Percentiles rank a stretch among this genome's conserved stretches.
Conservation (phyloP, 2,113 vertebrate species). For the Isurus oxyrinchus region DNA sequence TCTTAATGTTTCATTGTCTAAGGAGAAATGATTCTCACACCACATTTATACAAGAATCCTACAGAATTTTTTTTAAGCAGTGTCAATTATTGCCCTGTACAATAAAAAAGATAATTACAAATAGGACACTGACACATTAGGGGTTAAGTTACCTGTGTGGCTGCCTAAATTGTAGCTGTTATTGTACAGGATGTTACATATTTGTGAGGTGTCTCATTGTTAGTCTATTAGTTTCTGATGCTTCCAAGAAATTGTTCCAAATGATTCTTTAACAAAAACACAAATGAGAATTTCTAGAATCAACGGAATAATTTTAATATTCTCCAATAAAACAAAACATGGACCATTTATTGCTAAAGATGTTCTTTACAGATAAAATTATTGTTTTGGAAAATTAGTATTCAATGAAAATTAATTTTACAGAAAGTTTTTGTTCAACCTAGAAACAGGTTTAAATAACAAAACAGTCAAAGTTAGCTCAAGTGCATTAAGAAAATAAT, state of each 20-base stretch:
- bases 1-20: neutral
- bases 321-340: slow-evolving; percentile 34
- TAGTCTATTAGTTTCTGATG: neutral
- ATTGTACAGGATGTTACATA: neutral
- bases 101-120: neutral
- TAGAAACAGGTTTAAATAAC: slow-evolving; percentile 28
- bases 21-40: neutral
- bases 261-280: slow-evolving; percentile 19
- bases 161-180: neutral
- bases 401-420: slow-evolving; percentile 25
- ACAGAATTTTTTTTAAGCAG: neutral
- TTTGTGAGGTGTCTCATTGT: neutral
- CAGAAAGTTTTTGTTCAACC: slow-evolving; percentile 22
- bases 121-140: neutral
- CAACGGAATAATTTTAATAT: slow-evolving; percentile 34
- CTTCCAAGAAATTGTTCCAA: neutral
- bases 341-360: slow-evolving; percentile 36
- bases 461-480: slow-evolving; percentile 25
- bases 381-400: slow-evolving; percentile 19
- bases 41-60: neutral
- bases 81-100: neutral
- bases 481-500: slow-evolving; percentile 37
- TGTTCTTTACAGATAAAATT: slow-evolving; percentile 31
- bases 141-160: neutral
- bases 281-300: slow-evolving; percentile 27